Conservation (phyloP, 2,797 vertebrate species). For the Liasis olivaceus region DNA sequence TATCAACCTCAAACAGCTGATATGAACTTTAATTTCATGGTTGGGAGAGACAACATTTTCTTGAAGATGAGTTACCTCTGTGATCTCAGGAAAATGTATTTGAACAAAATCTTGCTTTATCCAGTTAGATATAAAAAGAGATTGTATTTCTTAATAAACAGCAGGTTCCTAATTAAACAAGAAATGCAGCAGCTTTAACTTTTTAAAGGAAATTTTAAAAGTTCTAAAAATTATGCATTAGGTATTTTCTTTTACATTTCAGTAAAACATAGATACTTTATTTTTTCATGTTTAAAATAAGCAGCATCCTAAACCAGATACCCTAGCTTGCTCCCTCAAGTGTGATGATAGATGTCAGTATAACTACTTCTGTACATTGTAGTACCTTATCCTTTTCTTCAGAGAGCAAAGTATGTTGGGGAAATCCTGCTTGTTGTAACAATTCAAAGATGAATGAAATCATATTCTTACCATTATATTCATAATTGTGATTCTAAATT, state of each 20-base stretch:
- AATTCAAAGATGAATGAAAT: background rate
- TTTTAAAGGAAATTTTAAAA: background rate
- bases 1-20: background rate
- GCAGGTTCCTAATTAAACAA: background rate
- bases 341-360: background rate
- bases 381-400: background rate
- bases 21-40: background rate
- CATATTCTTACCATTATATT: background rate
- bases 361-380: background rate
- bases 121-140: background rate
- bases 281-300: background rate
- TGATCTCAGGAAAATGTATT: background rate
- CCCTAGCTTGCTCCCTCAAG: background rate
- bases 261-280: background rate
- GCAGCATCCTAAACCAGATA: background rate
- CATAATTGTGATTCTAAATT: background rate
- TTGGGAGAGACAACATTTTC: background rate
- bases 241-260: background rate
- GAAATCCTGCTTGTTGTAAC: background rate
- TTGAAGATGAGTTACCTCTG: background rate
- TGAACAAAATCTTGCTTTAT: background rate
- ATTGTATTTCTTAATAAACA: background rate
- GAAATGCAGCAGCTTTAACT: background rate
- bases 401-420: background rate
- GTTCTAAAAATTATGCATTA: background rate